Evolutionary conservation across 92 coral and sea anemone genomes (phyloP), one percentile per base, ranked within the genome.

Genomic region (Ricordea florida): DNA sequence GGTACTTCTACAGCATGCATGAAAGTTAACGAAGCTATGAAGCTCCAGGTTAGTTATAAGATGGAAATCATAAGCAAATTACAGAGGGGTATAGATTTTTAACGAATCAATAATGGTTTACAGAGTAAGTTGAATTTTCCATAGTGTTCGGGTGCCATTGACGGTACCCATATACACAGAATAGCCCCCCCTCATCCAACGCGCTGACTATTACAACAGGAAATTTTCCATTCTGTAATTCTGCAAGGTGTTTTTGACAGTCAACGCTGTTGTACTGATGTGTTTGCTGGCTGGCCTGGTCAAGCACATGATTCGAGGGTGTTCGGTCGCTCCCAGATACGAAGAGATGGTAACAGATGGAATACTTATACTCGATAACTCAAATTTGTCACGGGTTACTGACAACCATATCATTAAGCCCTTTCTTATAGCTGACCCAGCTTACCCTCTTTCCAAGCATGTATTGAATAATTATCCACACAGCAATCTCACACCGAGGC

Each of bases 211-310:
- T 20, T 78, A 34, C 55, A 66, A 78, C 38, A 50, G 84, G 40
- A 66, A 78, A 41, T 48, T 23, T 78, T 66, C 38, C 84, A 78
- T 57, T 78, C 84, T 25, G 56, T 78, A 34, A 78, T 78, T 65
- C 14, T 78, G 57, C 77, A 65, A 66, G 84, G 55, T 78, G 84
- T 78, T 28, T 78, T 76, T 27, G 69, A 78, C 64, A 78, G 84
- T 38, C 66, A 66, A 58, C 66, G 78, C 35, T 34, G 76, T 40
- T 51, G 65, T 56, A 65, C 84, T 26, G 84, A 78, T 55, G 77
- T 78, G 47, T 78, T 78, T 78, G 77, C 84, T 66, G 84, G 84
- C 18, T 66, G 77, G 84, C 77, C 67, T 24, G 78, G 84, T 28
- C 25, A 68, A 52, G 84, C 76, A 49, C 68, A 66, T 75, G 82